Percentiles rank a stretch among this genome's conserved stretches.
Evolutionary conservation across 1,140 invertebrate species (phyloP).

Genomic region (Drosophila sulfurigaster): DNA sequence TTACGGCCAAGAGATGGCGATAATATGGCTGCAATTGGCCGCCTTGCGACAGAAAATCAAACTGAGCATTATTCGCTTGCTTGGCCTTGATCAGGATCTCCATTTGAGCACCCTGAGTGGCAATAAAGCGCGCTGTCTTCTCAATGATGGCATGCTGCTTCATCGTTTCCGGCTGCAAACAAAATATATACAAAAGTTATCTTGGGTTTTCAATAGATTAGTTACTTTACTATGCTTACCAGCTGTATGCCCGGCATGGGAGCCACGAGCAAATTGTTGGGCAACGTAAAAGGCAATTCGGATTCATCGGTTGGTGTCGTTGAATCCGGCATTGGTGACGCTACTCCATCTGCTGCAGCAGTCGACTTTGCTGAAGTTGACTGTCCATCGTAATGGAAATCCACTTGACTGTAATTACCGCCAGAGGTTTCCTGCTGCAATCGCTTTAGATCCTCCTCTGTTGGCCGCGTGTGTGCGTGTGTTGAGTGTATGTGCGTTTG

Average conservation of each 20-base stretch:
- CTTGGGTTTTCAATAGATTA: background rate
- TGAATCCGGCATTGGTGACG: slow-evolving; percentile 56
- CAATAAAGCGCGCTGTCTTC: slow-evolving; percentile 98
- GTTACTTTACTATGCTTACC: slow-evolving; percentile 86
- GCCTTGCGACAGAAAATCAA: slow-evolving; percentile 96
- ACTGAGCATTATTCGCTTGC: slow-evolving; percentile 96
- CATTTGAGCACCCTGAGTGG: slow-evolving; percentile 97
- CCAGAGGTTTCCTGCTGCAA: slow-evolving; percentile 88
- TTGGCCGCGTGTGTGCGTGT: background rate
- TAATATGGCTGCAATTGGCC: slow-evolving; percentile 95
- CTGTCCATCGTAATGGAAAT: slow-evolving; percentile 90
- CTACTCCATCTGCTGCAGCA: background rate
- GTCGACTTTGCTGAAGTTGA: slow-evolving; percentile 4
- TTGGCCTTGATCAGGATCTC: slow-evolving; percentile 99
- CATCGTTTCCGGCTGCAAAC: slow-evolving; percentile 92
- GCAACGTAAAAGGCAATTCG: slow-evolving; percentile 90
- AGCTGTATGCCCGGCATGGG: slow-evolving; percentile 89
- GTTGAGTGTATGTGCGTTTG: slow-evolving; percentile 75
- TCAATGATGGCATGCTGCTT: slow-evolving; percentile 98
- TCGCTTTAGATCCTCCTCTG: slow-evolving; percentile 96
- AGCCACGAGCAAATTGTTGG: slow-evolving; percentile 88
- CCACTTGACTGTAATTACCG: slow-evolving; percentile 90
- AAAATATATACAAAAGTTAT: background rate
- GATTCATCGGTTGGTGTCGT: slow-evolving; percentile 85
- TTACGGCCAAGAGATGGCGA: slow-evolving; percentile 91